phyloP scores from a whole-genome alignment of 2,888 invertebrate species.

The Luperina nickerlii region DNA sequence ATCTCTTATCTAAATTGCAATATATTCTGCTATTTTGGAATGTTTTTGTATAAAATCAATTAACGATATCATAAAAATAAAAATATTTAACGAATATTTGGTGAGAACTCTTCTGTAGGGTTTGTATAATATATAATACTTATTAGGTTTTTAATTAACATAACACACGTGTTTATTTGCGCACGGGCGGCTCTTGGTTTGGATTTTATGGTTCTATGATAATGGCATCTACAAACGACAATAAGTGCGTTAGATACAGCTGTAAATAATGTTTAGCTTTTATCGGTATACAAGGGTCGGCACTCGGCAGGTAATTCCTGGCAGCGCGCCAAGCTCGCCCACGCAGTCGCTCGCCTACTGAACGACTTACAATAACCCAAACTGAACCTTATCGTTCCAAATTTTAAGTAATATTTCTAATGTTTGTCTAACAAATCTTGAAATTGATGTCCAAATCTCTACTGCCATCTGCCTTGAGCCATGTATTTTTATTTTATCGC shows the following conservation, averaged over 20 bases:
- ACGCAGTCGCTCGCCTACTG: slow-evolving; percentile 81
- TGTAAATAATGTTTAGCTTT: slow-evolving; percentile 87
- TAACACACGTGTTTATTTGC: slow-evolving; percentile 64
- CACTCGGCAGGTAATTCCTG: slow-evolving; percentile 88
- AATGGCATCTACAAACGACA: slow-evolving; percentile 75
- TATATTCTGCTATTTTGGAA: slow-evolving; percentile 37
- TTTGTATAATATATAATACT: not conserved
- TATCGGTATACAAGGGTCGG: slow-evolving; percentile 87
- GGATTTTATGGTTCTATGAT: slow-evolving; percentile 67
- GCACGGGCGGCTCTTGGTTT: slow-evolving; percentile 54
- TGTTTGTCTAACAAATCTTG: slow-evolving; percentile 70
- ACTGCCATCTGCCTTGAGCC: slow-evolving; percentile 83
- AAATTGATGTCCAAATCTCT: slow-evolving; percentile 87
- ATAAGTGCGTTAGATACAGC: slow-evolving; percentile 81
- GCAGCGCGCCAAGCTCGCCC: slow-evolving; percentile 83
- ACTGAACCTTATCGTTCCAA: slow-evolving; percentile 67
- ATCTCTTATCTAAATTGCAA: slow-evolving; percentile 56
- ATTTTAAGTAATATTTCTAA: slow-evolving; percentile 67
- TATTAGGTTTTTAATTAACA: slow-evolving; percentile 48
- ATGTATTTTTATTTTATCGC: slow-evolving; percentile 84
- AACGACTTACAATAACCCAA: slow-evolving; percentile 62
- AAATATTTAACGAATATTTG: slow-evolving; percentile 39
- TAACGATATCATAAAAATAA: slow-evolving; percentile 42
- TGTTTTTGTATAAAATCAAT: slow-evolving; percentile 46
- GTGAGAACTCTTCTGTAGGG: slow-evolving; percentile 24